Conservation (phyloP, 2,113 vertebrate species). For the Hippoglossus stenolepis region DNA sequence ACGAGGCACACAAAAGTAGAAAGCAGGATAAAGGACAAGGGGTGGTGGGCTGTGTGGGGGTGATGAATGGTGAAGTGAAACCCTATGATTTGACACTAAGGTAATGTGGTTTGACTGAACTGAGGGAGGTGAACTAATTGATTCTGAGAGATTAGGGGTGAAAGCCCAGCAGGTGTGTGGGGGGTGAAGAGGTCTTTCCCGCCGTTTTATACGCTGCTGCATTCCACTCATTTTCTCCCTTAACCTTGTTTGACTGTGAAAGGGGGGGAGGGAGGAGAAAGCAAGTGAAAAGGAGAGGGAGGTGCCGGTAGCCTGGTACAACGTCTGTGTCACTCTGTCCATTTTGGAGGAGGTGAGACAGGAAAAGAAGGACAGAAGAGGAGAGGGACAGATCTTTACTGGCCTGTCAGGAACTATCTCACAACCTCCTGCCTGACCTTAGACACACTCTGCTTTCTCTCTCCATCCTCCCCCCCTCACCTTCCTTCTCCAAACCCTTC, state of each 20-base stretch:
- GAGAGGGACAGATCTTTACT: conserved; percentile 60
- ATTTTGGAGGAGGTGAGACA: conserved; percentile 27
- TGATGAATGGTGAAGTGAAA: conserved; percentile 57
- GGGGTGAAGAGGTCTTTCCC: conserved; percentile 61
- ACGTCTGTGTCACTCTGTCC: conserved; percentile 56
- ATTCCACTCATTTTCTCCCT: conserved; percentile 75
- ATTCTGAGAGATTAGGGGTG: conserved; percentile 79
- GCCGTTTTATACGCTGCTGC: conserved; percentile 59
- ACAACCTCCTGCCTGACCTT: conserved; percentile 68
- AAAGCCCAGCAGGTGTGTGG: conserved; percentile 80
- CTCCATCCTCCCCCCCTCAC: conserved; percentile 12
- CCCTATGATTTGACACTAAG: conserved; percentile 70
- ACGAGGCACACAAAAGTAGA: conserved; percentile 33
- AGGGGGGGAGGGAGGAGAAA: conserved; percentile 31
- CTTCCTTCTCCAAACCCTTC: conserved; percentile 36
- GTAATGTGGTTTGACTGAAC: conserved; percentile 77
- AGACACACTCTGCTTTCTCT: conserved; percentile 43
- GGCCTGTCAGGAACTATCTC: conserved; percentile 80
- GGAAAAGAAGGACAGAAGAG: conserved; percentile 27
- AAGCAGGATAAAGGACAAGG: conserved; percentile 35
- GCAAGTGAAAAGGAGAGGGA: not conserved
- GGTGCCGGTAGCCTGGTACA: conserved; percentile 60
- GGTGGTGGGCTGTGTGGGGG: not conserved
- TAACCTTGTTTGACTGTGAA: conserved; percentile 75
- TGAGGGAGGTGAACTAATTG: conserved; percentile 82